Evolutionary conservation across 2,113 vertebrate genomes (phyloP).

Genomic region (Campylomormyrus numenius): DNA sequence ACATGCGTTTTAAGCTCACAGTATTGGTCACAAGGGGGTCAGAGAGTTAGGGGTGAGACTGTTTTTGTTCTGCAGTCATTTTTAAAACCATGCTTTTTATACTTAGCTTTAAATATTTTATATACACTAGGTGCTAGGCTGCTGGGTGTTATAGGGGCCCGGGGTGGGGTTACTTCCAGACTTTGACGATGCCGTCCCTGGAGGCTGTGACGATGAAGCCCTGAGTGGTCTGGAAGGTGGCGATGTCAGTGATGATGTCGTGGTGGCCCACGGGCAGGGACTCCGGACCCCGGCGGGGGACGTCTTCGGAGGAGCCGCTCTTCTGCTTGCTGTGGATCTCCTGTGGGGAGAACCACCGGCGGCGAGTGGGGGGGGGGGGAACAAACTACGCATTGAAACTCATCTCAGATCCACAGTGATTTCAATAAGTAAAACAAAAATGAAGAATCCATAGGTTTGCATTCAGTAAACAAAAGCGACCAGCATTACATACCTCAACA

Average conservation of each 20-base stretch:
- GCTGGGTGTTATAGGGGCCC: neutral
- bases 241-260: slow-evolving; percentile 92
- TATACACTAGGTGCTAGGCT: slow-evolving; percentile 19
- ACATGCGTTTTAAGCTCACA: slow-evolving; percentile 6
- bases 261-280: slow-evolving; percentile 89
- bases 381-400: neutral
- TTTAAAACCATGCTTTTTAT: slow-evolving; percentile 18
- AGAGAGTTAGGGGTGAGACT: neutral
- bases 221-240: slow-evolving; percentile 94
- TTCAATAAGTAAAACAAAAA: neutral
- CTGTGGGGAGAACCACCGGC: slow-evolving; percentile 45
- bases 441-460: neutral
- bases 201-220: slow-evolving; percentile 96
- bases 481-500: neutral
- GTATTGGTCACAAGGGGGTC: neutral
- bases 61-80: slow-evolving; percentile 7
- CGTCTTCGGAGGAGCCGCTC: slow-evolving; percentile 76
- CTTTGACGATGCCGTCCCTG: slow-evolving; percentile 93
- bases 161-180: slow-evolving; percentile 74
- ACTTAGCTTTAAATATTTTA: slow-evolving; percentile 23
- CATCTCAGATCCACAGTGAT: neutral
- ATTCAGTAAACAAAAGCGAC: neutral
- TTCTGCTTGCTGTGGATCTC: slow-evolving; percentile 98
- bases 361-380: neutral
- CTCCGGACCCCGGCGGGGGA: slow-evolving; percentile 81